Evolutionary conservation across 2,113 vertebrate genomes (phyloP).

Genomic region (Xiphophorus hellerii): DNA sequence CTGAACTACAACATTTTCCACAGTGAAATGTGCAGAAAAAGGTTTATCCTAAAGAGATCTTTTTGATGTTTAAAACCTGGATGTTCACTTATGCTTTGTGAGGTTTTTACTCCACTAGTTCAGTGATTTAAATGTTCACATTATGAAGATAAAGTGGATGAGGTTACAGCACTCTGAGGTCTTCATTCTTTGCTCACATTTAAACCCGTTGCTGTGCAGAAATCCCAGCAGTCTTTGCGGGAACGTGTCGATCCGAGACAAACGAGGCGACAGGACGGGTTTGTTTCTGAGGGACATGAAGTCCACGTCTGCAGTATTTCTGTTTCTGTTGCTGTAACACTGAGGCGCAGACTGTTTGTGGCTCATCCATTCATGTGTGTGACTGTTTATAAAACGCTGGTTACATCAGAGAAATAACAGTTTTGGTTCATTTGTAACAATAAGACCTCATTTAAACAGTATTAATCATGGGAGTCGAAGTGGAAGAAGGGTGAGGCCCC

Average conservation of each 20-base stretch:
- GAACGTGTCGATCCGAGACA: conserved; percentile 30
- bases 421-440: conserved; percentile 79
- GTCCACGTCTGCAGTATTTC: conserved; percentile 30
- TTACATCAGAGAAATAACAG: conserved; percentile 57
- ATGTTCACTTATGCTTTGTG: too few relatives aligned
- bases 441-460: conserved; percentile 77
- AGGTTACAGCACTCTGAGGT: not conserved
- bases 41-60: not conserved
- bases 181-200: not conserved
- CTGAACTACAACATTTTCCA: not conserved
- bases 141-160: not conserved
- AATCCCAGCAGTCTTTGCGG: not conserved
- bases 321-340: conserved; percentile 30
- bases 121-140: not conserved
- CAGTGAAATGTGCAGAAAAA: conserved; percentile 1
- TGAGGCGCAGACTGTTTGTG: conserved; percentile 31
- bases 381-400: conserved; percentile 32
- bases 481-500: conserved; percentile 14
- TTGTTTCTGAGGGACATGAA: not conserved
- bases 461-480: conserved; percentile 69
- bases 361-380: conserved; percentile 17
- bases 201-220: conserved; percentile 12
- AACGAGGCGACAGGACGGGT: conserved; percentile 37
- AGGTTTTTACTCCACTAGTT: not conserved
- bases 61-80: not conserved